Evolutionary conservation across 2,797 vertebrate genomes (phyloP), one percentile per base, ranked within the genome.

Genomic region (Eupleurogrammus muticus): DNA sequence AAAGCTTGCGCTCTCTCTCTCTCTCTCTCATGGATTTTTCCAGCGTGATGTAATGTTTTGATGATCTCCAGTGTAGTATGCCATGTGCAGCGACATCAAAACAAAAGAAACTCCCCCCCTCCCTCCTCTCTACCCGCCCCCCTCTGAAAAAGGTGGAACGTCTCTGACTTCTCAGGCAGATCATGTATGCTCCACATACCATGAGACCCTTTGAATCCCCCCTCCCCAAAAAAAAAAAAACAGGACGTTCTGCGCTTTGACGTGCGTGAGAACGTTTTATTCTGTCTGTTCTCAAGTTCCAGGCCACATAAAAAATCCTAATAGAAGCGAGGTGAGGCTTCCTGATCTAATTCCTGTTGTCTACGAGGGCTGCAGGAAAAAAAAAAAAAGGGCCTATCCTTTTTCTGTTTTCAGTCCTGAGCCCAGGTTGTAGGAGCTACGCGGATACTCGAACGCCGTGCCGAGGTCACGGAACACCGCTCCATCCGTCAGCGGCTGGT

Each of bases 11-110:
- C 77, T n/a, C n/a, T n/a, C n/a, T n/a, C n/a, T n/a, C n/a, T n/a
- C 69, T 54, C 6, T 55, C 69, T 69, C 80, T 63, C 5, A 17
- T 70, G 77, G 82, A 84, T 91, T 86, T 82, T 83, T 88, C 63
- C 59, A n/a, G 58, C 72, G 77, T 89, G 88, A 92, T 77, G 89
- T 89, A 59, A 92, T 90, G 89, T 82, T 83, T 87, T 72, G 59
- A 73, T 69, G 67, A 62, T 73, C 68, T 57, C 75, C 66, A 70
- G 12, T 44, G 66, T 59, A 32, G 56, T 73, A 55, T 57, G 56
- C 56, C 57, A 40, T 84, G 65, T 66, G 77, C 72, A 23, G 53
- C 55, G 76, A 79, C 74, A 86, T 58, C 60, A 77, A 81, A 75
- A 82, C 75, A 80, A 90, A 88, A 76, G 59, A 83, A 70, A 70